Base-by-base conservation (phyloP, 37 sponge, comb jelly and placozoan genomes). In the Amphimedon queenslandica region DNA sequence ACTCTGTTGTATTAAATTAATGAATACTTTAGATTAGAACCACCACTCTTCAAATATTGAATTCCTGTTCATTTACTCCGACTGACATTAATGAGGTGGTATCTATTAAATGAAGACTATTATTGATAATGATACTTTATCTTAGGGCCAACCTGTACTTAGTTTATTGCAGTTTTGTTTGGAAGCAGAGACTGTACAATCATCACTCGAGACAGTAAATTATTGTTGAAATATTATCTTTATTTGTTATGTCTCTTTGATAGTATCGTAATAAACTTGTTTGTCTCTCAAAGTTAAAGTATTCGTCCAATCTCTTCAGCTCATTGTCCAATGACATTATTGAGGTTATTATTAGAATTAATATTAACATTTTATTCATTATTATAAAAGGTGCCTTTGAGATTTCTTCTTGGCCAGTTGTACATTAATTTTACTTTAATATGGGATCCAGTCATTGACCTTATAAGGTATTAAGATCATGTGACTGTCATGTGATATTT, bases 381-480 rank as follows among this genome's bases (percentile, higher is more conserved):
- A n/a, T n/a, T 13, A 1, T 61, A 60, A 6, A 40, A 93, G 94
- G 71, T 90, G 16, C 67, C 88, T 61, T 68, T 94, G 42, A 56
- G 81, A 32, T 85, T 82, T 33, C 89, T 95, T 53, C 47, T 92
- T 42, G 86, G 96, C 25, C 64, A 36, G 37, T 75, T 92, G 70
- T 88, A 95, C 57, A 60, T 92, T 61, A 95, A 95, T 81, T 92
- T 95, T 66, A 84, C 77, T 71, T 80, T 83, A 18, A 5, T 95
- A 21, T 95, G 96, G 96, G 69, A 60, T 10, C 84, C 86, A 24
- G 71, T 85, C 32, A 34, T 29, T 31, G 84, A 78, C 32, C 29
- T 92, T 37, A 86, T 95, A 11, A 70, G 75, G 86, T 88, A 37
- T 8, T 51, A 55, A 25, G n/a, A 2, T 47, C 53, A 47, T 56